phyloP scores from a whole-genome alignment of 1,140 invertebrate genomes.

The Microplitis mediator region DNA sequence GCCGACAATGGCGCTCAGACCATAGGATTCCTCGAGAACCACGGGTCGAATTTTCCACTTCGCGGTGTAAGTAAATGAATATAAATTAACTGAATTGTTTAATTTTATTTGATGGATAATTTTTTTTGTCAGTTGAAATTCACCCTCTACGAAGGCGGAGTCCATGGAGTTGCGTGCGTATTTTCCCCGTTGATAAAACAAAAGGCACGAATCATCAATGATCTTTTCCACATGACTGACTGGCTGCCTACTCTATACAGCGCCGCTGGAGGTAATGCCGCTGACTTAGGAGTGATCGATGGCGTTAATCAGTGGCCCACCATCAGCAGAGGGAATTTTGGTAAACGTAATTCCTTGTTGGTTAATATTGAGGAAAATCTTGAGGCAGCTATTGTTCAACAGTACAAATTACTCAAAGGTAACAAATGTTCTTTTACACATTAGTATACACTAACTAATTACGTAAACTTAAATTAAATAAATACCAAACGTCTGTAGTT shows the following conservation, averaged over 20 bases:
- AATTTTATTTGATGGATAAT: not conserved
- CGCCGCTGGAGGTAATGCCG: constrained; percentile 65
- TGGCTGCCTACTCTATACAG: constrained; percentile 84
- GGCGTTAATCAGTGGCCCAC: constrained; percentile 63
- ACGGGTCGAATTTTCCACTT: constrained; percentile 73
- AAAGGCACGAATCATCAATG: constrained; percentile 69
- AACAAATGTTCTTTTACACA: not conserved
- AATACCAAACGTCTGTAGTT: not conserved
- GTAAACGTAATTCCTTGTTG: constrained; percentile 34
- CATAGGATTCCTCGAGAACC: constrained; percentile 63
- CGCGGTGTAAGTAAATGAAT: constrained; percentile 62
- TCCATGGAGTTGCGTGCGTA: constrained; percentile 76
- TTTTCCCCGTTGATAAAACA: constrained; percentile 75
- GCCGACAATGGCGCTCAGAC: constrained; percentile 76
- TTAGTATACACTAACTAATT: not conserved
- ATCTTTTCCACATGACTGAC: constrained; percentile 83
- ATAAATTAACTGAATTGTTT: not conserved
- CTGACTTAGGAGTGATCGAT: constrained; percentile 49
- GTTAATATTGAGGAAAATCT: constrained; percentile 42
- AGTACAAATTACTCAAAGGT: constrained; percentile 51
- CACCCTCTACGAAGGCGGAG: constrained; percentile 86
- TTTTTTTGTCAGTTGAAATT: constrained; percentile 70
- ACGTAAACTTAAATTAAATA: not conserved
- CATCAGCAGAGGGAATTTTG: constrained; percentile 30
- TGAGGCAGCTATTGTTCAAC: constrained; percentile 39